Percentiles rank a stretch among this genome's conserved stretches.
Conservation (phyloP, 2,797 vertebrate species). For the Pseudomugil tenellus region DNA sequence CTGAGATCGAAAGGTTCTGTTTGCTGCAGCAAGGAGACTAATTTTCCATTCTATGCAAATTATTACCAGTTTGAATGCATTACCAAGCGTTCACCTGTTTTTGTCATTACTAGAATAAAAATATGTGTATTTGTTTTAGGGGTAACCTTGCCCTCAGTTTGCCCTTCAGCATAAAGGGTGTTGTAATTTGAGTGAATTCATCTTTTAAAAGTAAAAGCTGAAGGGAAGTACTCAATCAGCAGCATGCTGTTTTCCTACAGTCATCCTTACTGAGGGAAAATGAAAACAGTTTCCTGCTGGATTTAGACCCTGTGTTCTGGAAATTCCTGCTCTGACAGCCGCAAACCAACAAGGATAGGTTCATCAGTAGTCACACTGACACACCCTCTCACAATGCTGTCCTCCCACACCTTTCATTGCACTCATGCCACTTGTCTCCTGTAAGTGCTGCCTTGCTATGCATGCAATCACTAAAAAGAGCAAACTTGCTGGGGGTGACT, state of each 20-base stretch:
- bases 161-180: constrained; percentile 33
- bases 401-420: constrained; percentile 53
- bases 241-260: constrained; percentile 47
- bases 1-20: not conserved
- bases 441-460: constrained; percentile 36
- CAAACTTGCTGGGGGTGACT: constrained; percentile 34
- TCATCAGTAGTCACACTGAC: constrained; percentile 56
- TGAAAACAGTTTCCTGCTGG: constrained; percentile 23
- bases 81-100: not conserved
- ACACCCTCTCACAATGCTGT: constrained; percentile 63
- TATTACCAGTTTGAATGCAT: not conserved
- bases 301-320: constrained; percentile 32
- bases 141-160: not conserved
- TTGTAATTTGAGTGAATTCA: constrained; percentile 55
- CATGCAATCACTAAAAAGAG: constrained; percentile 44
- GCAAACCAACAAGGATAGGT: constrained; percentile 43
- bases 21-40: not conserved
- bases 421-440: constrained; percentile 47
- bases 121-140: not conserved
- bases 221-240: constrained; percentile 51
- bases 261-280: constrained; percentile 43
- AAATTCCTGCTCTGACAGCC: constrained; percentile 38
- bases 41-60: no score
- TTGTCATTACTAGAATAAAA: not conserved
- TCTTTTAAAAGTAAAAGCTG: constrained; percentile 57